phyloP scores from a whole-genome alignment of 2,888 invertebrate species.

The Scelioninae gen. 2 region DNA sequence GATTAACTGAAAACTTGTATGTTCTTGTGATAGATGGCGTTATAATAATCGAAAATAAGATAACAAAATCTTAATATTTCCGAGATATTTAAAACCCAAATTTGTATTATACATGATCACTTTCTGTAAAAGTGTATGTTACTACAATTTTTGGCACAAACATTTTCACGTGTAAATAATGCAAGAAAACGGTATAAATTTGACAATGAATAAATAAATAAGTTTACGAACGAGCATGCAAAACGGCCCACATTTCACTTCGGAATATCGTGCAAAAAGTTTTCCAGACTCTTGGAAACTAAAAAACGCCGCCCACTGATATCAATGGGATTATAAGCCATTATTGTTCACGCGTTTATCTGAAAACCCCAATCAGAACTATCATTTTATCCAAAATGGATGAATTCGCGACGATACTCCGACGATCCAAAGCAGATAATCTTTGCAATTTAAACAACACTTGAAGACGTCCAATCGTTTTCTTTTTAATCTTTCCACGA shows the following conservation, averaged over 20 bases:
- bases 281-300: conserved; percentile 3
- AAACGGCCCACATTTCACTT: conserved; percentile 3
- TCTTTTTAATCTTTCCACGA: conserved; percentile 14
- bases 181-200: background rate
- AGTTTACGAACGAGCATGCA: background rate
- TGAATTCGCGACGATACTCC: background rate
- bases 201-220: conserved; percentile 6
- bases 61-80: too few relatives aligned
- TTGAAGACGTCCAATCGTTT: background rate
- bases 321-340: conserved; percentile 4
- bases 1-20: too few relatives aligned
- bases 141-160: too few relatives aligned
- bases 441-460: conserved; percentile 15
- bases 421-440: background rate
- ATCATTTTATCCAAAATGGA: conserved; percentile 14
- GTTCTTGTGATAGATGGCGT: too few relatives aligned
- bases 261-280: background rate
- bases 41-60: too few relatives aligned
- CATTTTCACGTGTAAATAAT: too few relatives aligned
- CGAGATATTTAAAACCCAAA: too few relatives aligned
- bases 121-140: too few relatives aligned
- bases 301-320: background rate
- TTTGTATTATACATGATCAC: too few relatives aligned
- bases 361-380: conserved; percentile 19
- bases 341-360: conserved; percentile 14